phyloP scores from a whole-genome alignment of 2,888 invertebrate genomes.

The Acleris emargana region DNA sequence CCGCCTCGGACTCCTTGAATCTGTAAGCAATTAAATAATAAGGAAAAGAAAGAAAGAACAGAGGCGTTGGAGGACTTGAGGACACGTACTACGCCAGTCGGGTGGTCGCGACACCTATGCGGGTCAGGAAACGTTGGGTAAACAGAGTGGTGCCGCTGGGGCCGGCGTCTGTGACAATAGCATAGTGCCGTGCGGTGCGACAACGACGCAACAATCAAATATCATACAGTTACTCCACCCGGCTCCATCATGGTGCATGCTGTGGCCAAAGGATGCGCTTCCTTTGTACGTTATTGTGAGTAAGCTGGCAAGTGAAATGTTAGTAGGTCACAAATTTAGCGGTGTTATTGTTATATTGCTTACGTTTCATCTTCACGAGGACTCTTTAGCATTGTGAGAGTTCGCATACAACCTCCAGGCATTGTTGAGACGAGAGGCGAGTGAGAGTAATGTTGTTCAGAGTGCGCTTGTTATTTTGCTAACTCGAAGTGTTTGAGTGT shows the following conservation, averaged over 20 bases:
- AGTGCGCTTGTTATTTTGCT: constrained; percentile 26
- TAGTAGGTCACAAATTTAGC: constrained; percentile 62
- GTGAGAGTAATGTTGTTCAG: constrained; percentile 21
- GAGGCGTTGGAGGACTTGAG: constrained; percentile 48
- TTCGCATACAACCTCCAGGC: constrained; percentile 40
- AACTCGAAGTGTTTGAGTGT: not conserved
- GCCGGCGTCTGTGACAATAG: constrained; percentile 54
- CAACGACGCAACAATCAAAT: constrained; percentile 49
- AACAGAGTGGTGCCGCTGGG: not conserved
- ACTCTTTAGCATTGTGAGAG: constrained; percentile 33
- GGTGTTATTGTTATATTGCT: constrained; percentile 56
- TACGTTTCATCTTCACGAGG: constrained; percentile 60
- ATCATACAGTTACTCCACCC: constrained; percentile 51
- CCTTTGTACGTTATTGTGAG: constrained; percentile 61
- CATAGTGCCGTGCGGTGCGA: constrained; percentile 46
- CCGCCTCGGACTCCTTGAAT: constrained; percentile 93
- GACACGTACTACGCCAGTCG: constrained; percentile 58
- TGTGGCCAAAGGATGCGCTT: constrained; percentile 54
- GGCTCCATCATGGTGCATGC: constrained; percentile 60
- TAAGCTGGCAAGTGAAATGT: constrained; percentile 71
- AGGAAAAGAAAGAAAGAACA: constrained; percentile 78
- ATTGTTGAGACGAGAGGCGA: constrained; percentile 28
- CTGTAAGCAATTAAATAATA: constrained; percentile 87
- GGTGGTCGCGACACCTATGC: constrained; percentile 11
- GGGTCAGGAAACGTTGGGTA: not conserved